Evolutionary conservation across 2,888 invertebrate genomes (phyloP), one percentile per base, ranked within the genome.

Genomic region (Temnothorax rugatulus): DNA sequence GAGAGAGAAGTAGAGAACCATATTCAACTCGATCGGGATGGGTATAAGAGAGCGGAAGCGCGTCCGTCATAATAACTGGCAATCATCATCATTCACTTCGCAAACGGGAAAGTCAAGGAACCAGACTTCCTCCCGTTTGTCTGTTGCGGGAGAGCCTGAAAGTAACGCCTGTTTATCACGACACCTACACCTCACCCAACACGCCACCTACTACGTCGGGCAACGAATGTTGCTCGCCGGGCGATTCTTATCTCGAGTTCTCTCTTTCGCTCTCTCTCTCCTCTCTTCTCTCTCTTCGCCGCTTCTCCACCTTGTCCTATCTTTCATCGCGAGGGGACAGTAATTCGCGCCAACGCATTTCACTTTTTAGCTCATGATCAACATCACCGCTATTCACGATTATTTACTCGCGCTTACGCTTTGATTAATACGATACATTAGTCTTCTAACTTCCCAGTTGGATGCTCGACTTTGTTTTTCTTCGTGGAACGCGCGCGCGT

Each of bases 161-260:
- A 84, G 88, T 84, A 86, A 86, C 85, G 89, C 82, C 83, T 87
- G 91, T 90, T 91, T 89, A 91, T 88, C 89, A 84, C 86, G 86
- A 84, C 84, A 84, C 71, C 81, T 73, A 82, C 81, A 84, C 84
- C 87, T 87, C 84, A 81, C 83, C 81, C 86, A 82, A 91, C 90
- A 87, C 83, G 89, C 90, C 90, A 90, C 89, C 90, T 87, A 91
- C 91, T 88, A 90, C 88, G 90, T 89, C 90, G 92, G 85, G 86
- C 90, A 91, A 88, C 88, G 88, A 89, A 91, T 88, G 88, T 88
- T 89, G 91, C 88, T 90, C 81, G 87, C 90, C 87, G 85, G 88
- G 86, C 90, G 92, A 93, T 93, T 89, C 91, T 92, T 93, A 93
- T 93, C 93, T 90, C 84, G 76, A 81, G 71, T 86, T 88, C 88